These are phyloP conservation scores for Brassicogethes aeneus DNA, from an alignment of 2,888 invertebrate genomes.

Conservation along the genomic window DNA sequence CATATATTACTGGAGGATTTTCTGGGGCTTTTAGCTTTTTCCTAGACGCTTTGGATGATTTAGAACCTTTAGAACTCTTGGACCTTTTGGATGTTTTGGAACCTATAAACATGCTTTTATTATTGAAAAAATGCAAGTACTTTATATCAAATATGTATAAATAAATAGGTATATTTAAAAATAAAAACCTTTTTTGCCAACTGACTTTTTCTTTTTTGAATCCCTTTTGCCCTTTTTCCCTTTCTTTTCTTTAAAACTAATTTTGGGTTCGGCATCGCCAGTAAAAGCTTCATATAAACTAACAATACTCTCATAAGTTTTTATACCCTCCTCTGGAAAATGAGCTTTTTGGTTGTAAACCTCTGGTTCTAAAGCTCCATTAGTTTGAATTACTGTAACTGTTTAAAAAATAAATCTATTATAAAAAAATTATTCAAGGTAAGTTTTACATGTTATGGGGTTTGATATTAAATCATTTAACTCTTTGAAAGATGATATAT, in stretches of 20 bases:
- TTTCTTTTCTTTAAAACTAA: conserved; percentile 8
- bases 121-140: too few species aligned
- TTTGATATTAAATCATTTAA: conserved; percentile 19
- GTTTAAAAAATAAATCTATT: conserved; percentile 5
- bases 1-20: conserved; percentile 14
- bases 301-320: conserved; percentile 23
- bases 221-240: conserved; percentile 13
- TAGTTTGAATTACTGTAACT: conserved; percentile 26
- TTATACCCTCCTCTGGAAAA: conserved; percentile 6
- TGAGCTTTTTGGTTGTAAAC: conserved; percentile 20
- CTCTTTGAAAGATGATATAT: conserved; percentile 15
- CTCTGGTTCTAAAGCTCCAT: conserved; percentile 19
- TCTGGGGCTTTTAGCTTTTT: conserved; percentile 2
- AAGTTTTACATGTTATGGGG: conserved; percentile 19
- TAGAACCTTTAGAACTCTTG: conserved; percentile 5
- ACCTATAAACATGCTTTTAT: too few species aligned
- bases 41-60: conserved; percentile 5
- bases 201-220: conserved; percentile 8
- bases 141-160: too few species aligned
- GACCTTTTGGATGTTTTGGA: conserved; percentile 3
- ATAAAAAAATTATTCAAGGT: conserved; percentile 3
- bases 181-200: too few species aligned
- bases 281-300: conserved; percentile 28
- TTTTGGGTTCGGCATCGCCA: conserved; percentile 18
- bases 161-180: too few species aligned